Evolutionary conservation across 2,113 vertebrate genomes (phyloP), one percentile per base, ranked within the genome.

Genomic region (Progne subis): DNA sequence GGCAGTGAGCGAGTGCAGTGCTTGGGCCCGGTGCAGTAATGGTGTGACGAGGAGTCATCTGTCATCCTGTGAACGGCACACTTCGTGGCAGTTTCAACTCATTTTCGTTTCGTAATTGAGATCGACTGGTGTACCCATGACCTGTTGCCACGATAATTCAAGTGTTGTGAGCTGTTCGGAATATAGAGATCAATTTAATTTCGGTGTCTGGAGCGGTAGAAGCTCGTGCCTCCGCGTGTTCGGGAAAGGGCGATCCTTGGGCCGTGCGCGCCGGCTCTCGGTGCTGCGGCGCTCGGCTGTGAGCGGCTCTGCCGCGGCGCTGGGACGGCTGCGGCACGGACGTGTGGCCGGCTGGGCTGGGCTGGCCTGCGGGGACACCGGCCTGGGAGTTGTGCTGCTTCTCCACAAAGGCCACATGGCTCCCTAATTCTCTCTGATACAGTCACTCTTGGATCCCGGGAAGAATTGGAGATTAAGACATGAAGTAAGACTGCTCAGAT

Each of bases 221-320:
- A 87, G 23, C 16, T 52, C 24, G 6, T 34, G 17, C 34, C 29
- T 28, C 17, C 16, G 41, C 31, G 39, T 24, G 12, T 43, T 63
- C 47, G 60, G 39, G 34, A 32, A 9, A 12, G 71, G 64, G n/a
- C 57, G 70, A 18, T 59, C 20, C 47, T 44, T 24, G 3, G 4
- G 0, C 1, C 13, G 20, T 3, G 57, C 3, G 70, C 57, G 79
- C 5, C 43, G 17, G 34, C 55, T 37, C 46, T 23, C 9, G 49
- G 19, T 46, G 26, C 46, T 20, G 37, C 4, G 47, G 29, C 65
- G 7, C 31, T 2, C 23, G 70, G 39, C 31, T 25, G 53, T 31
- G 10, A 8, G 0, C 43, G 46, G 0, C 52, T 50, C 43, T n/a
- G n/a, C n/a, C n/a, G n/a, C n/a, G n/a, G 16, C 12, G 56, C 39